Percentiles rank a stretch among this genome's conserved stretches.
These are phyloP conservation scores for Rana temporaria DNA, from an alignment of 2,113 vertebrate species.

Conservation along the genomic window DNA sequence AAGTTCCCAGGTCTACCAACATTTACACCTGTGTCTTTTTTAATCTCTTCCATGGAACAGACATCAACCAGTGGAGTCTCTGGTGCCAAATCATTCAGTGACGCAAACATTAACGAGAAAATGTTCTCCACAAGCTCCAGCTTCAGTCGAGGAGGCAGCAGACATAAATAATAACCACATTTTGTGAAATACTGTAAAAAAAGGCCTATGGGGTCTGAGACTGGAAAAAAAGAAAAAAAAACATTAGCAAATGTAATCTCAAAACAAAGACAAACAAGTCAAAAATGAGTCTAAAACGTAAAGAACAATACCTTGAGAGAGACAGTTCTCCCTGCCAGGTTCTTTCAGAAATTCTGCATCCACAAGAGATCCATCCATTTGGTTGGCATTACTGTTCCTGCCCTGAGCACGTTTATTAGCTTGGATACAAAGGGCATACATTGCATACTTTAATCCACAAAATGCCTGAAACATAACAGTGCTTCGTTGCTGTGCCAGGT, in stretches of 20 bases:
- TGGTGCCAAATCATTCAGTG: constrained; percentile 79
- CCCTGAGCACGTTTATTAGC: constrained; percentile 75
- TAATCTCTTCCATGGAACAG: constrained; percentile 65
- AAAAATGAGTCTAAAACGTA: neutral
- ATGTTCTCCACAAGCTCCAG: constrained; percentile 96
- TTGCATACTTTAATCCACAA: constrained; percentile 94
- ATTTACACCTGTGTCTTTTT: constrained; percentile 68
- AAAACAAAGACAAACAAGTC: neutral
- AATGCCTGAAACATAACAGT: constrained; percentile 86
- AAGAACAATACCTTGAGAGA: constrained; percentile 59
- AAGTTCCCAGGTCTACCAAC: neutral
- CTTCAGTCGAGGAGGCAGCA: constrained; percentile 82
- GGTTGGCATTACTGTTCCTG: constrained; percentile 66
- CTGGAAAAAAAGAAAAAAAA: neutral
- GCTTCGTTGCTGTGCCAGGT: constrained; percentile 74
- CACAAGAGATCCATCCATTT: constrained; percentile 54
- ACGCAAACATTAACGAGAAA: constrained; percentile 93
- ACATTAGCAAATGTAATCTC: too few relatives aligned
- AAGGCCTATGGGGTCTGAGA: constrained; percentile 73
- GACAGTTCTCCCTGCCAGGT: constrained; percentile 46
- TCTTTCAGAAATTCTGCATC: constrained; percentile 38
- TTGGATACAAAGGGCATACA: constrained; percentile 90
- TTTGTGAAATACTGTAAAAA: constrained; percentile 84
- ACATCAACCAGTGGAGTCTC: constrained; percentile 67
- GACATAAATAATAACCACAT: constrained; percentile 86